Evolutionary conservation across 2,888 invertebrate species (phyloP).

Genomic region (Ormia ochracea): DNA sequence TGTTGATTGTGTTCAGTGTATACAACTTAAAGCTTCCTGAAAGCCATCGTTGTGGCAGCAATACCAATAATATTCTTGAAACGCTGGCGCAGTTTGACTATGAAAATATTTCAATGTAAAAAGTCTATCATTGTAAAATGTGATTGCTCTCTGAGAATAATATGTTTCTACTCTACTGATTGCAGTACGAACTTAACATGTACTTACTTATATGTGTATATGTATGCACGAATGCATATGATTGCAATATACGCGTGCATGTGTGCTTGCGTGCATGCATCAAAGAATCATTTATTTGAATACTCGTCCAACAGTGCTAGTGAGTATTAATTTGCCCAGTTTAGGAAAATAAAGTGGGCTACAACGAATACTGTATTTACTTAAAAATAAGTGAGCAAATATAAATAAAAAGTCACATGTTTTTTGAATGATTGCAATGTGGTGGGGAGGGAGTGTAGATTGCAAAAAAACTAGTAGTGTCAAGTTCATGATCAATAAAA

Average conservation of each 20-base stretch:
- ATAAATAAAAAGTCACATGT: neutral
- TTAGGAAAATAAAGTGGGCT: neutral
- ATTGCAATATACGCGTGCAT: neutral
- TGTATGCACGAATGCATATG: neutral
- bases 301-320: neutral
- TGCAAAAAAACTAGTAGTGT: slow-evolving; percentile 22
- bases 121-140: no score
- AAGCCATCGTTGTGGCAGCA: no score
- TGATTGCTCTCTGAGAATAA: no score
- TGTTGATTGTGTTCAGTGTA: no score
- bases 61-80: no score
- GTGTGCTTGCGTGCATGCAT: neutral
- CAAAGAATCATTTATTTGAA: neutral
- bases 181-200: no score
- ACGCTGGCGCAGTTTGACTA: no score
- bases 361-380: neutral
- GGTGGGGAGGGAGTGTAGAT: neutral
- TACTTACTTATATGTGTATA: no score
- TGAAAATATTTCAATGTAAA: no score
- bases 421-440: no score
- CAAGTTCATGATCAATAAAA: slow-evolving; percentile 49
- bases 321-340: neutral
- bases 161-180: no score
- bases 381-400: neutral
- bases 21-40: no score